These are phyloP conservation scores for Cebidichthys violaceus DNA, from an alignment of 2,113 vertebrate species.

Conservation along the genomic window DNA sequence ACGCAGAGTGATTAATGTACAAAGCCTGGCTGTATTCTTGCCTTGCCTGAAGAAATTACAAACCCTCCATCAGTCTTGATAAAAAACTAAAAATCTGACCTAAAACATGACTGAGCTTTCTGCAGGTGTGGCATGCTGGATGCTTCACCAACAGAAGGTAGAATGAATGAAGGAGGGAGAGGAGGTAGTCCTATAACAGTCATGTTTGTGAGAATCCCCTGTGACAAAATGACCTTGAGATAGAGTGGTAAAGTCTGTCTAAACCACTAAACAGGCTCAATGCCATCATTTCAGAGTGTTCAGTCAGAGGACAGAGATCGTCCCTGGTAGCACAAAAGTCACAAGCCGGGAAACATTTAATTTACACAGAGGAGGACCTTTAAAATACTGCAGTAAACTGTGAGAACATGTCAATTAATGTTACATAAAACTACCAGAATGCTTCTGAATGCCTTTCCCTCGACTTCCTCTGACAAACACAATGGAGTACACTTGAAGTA, in stretches of 20 bases:
- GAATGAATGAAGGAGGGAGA: slow-evolving; percentile 56
- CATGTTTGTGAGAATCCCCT: slow-evolving; percentile 50
- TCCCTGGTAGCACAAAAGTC: slow-evolving; percentile 8
- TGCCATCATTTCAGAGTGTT: neutral
- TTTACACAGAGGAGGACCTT: slow-evolving; percentile 38
- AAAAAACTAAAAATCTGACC: neutral
- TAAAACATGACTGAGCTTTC: slow-evolving; percentile 48
- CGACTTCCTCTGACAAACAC: slow-evolving; percentile 23
- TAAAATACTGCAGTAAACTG: slow-evolving; percentile 58
- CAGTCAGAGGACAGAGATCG: neutral
- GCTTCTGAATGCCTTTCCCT: slow-evolving; percentile 36
- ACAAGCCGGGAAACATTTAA: slow-evolving; percentile 23
- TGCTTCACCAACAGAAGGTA: slow-evolving; percentile 29
- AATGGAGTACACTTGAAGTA: slow-evolving; percentile 57
- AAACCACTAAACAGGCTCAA: neutral
- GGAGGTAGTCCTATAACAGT: slow-evolving; percentile 78
- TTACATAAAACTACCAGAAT: slow-evolving; percentile 37
- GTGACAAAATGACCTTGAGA: slow-evolving; percentile 20
- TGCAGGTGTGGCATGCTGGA: slow-evolving; percentile 45
- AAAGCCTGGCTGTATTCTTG: slow-evolving; percentile 52
- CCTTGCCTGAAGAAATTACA: slow-evolving; percentile 38
- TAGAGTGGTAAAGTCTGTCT: slow-evolving; percentile 14
- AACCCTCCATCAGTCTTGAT: slow-evolving; percentile 26
- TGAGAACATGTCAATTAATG: slow-evolving; percentile 26
- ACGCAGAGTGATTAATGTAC: slow-evolving; percentile 33